phyloP scores from a whole-genome alignment of 2,113 vertebrate species.

The crab-eating macaque (Macaca fascicularis) region T2T-MFA8v1.1 NC_088394.1:45450001-45450500 shows the following conservation, averaged over 20 bases:
- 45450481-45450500: fast-evolving
- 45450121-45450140: too few relatives aligned
- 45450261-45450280: slow-evolving; percentile 81
- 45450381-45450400: slow-evolving; percentile 99
- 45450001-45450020: neutral
- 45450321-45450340: slow-evolving; percentile 99
- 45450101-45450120: fast-evolving
- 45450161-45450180: neutral
- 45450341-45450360: slow-evolving; percentile 99
- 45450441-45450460: slow-evolving; percentile 79
- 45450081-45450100: neutral
- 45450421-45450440: slow-evolving; percentile 86
- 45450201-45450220: fast-evolving
- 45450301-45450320: slow-evolving; percentile 99
- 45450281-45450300: slow-evolving; percentile 99
- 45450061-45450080: neutral
- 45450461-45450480: neutral
- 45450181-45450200: neutral
- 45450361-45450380: slow-evolving; percentile 99
- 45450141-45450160: fast-evolving
- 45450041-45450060: neutral
- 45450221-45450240: fast-evolving
- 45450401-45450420: slow-evolving; percentile 99
- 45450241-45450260: fast-evolving
- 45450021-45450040: neutral